Percentiles rank a stretch among this genome's conserved stretches.
phyloP scores from a whole-genome alignment of 2,797 vertebrate genomes.

The Danionella dracula region DNA sequence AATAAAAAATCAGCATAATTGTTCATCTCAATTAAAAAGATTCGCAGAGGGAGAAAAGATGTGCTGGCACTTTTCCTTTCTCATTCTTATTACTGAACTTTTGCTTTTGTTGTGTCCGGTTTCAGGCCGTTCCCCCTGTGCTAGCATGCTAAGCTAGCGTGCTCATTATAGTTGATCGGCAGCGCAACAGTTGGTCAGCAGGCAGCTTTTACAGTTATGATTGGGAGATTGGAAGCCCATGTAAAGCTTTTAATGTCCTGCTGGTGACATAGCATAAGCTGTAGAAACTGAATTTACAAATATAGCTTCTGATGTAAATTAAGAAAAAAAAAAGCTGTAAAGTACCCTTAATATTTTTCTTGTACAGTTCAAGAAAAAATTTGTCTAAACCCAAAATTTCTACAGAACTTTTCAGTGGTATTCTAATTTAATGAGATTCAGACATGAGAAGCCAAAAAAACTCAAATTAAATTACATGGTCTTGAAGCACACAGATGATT shows the following conservation, averaged over 20 bases:
- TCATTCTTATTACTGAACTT: neutral
- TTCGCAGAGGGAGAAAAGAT: neutral
- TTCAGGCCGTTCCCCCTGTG: conserved; percentile 12
- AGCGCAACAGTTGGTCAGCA: conserved; percentile 33
- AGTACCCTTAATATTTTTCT: too few relatives aligned
- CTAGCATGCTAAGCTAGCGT: conserved; percentile 27
- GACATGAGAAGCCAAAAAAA: too few relatives aligned
- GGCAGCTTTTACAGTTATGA: conserved; percentile 24
- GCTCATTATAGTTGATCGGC: conserved; percentile 60
- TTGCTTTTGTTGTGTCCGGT: neutral
- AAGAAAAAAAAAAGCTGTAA: too few relatives aligned
- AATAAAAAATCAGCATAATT: conserved; percentile 11
- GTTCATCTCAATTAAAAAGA: conserved; percentile 25
- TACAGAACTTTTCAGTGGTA: too few relatives aligned
- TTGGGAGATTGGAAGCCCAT: neutral
- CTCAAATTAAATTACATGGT: too few relatives aligned
- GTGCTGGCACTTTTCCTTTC: neutral
- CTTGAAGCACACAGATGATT: too few relatives aligned
- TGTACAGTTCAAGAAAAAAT: too few relatives aligned
- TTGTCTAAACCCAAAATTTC: too few relatives aligned
- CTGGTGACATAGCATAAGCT: too few relatives aligned
- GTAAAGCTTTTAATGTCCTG: neutral
- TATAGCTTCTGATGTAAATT: too few relatives aligned
- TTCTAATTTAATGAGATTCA: too few relatives aligned
- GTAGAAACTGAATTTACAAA: too few relatives aligned